phyloP scores from a whole-genome alignment of 2,113 vertebrate species.

The Corynorhinus townsendii region DNA sequence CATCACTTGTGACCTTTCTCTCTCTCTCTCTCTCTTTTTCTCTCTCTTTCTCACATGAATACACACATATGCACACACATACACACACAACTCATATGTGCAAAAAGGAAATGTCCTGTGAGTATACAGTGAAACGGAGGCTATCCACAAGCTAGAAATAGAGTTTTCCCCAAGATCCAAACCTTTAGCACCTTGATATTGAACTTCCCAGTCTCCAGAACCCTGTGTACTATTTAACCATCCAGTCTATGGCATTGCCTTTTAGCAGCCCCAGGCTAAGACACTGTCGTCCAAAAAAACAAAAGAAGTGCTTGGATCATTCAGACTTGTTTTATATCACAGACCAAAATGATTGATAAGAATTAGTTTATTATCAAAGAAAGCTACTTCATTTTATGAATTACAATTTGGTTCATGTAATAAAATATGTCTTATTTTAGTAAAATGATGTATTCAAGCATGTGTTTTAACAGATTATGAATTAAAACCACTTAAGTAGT shows the following conservation, averaged over 20 bases:
- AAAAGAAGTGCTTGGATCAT: neutral
- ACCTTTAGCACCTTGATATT: neutral
- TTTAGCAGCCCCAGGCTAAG: neutral
- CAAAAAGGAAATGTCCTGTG: neutral
- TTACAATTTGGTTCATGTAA: neutral
- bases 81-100: neutral
- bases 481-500: neutral
- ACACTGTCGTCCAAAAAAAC: neutral
- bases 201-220: neutral
- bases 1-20: neutral
- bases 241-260: neutral
- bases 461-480: neutral
- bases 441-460: neutral
- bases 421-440: neutral
- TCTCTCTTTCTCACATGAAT: neutral
- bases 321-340: neutral
- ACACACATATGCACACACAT: neutral
- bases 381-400: neutral
- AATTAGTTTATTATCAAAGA: neutral
- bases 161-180: too few relatives aligned
- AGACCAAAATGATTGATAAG: neutral
- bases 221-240: neutral
- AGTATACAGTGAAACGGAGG: neutral
- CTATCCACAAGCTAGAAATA: neutral
- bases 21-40: too few relatives aligned